These are phyloP conservation scores for Eudorcas thomsonii DNA, from an alignment of 2,113 vertebrate genomes.

Conservation along the genomic window DNA sequence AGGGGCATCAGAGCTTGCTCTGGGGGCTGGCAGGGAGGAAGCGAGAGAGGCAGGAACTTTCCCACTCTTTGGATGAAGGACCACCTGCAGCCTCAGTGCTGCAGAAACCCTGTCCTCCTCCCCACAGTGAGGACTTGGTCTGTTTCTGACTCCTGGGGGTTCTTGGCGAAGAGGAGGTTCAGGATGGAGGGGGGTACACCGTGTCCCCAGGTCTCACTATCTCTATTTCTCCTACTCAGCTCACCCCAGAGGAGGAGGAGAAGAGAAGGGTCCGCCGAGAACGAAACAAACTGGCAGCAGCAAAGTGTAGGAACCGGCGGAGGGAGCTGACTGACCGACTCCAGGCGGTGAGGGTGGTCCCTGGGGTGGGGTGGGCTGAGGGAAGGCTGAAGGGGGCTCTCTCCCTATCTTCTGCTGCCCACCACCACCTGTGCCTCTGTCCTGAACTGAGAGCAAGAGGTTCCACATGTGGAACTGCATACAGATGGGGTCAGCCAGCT, in stretches of 20 bases:
- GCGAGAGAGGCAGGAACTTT: background rate
- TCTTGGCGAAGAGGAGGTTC: background rate
- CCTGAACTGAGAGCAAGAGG: background rate
- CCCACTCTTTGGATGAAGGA: background rate
- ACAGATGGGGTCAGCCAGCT: slow-evolving; percentile 55
- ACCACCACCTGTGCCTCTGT: background rate
- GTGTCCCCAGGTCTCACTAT: background rate
- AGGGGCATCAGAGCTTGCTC: background rate
- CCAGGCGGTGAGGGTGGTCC: slow-evolving; percentile 88
- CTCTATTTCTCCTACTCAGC: slow-evolving; percentile 74
- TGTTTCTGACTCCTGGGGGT: background rate
- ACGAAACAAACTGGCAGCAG: slow-evolving; percentile 94
- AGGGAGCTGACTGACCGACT: slow-evolving; percentile 95
- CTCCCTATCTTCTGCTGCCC: slow-evolving; percentile 8
- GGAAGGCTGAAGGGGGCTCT: background rate
- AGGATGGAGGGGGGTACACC: background rate
- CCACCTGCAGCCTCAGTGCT: background rate
- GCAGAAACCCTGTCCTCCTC: background rate
- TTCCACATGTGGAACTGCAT: background rate
- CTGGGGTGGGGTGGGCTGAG: background rate
- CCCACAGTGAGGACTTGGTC: background rate
- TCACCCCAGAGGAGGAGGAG: slow-evolving; percentile 95
- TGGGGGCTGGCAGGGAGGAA: background rate
- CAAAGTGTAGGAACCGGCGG: slow-evolving; percentile 94
- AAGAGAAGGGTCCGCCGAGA: slow-evolving; percentile 92